phyloP scores from a whole-genome alignment of 2,797 vertebrate species.

The Semotilus atromaculatus region DNA sequence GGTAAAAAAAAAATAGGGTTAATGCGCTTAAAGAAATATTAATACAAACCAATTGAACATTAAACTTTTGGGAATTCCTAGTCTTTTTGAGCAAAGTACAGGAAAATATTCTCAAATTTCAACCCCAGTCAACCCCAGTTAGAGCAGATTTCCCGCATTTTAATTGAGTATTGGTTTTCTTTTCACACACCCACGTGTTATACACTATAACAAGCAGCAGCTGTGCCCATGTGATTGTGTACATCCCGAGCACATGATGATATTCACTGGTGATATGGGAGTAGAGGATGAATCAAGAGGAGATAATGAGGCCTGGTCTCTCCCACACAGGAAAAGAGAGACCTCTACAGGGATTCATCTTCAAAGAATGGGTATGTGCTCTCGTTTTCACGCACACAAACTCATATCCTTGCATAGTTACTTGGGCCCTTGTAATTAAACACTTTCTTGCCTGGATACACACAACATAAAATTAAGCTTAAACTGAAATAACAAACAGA shows the following conservation, averaged over 20 bases:
- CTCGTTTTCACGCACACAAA: slow-evolving; percentile 15
- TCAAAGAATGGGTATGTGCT: slow-evolving; percentile 43
- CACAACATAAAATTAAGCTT: background rate
- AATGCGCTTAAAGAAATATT: background rate
- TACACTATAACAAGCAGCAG: background rate
- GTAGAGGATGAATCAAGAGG: slow-evolving; percentile 12
- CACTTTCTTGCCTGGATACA: slow-evolving; percentile 9
- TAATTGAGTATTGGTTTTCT: background rate
- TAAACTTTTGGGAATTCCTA: background rate
- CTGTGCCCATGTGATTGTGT: slow-evolving; percentile 29
- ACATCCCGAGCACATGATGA: slow-evolving; percentile 17
- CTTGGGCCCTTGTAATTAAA: slow-evolving; percentile 20
- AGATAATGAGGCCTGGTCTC: slow-evolving; percentile 52
- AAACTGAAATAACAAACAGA: slow-evolving; percentile 6
- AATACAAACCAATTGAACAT: background rate
- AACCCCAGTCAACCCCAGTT: background rate
- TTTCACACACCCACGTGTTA: slow-evolving; percentile 34
- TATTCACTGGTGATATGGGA: slow-evolving; percentile 23
- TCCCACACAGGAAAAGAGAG: slow-evolving; percentile 48
- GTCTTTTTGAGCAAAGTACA: background rate
- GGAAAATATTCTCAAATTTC: background rate
- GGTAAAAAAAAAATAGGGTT: background rate
- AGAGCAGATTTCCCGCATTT: background rate
- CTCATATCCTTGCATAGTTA: background rate
- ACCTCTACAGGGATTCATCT: slow-evolving; percentile 47